Evolutionary conservation across 2,797 vertebrate genomes (phyloP).

Genomic region (Microctenopoma stevenorrisi): DNA sequence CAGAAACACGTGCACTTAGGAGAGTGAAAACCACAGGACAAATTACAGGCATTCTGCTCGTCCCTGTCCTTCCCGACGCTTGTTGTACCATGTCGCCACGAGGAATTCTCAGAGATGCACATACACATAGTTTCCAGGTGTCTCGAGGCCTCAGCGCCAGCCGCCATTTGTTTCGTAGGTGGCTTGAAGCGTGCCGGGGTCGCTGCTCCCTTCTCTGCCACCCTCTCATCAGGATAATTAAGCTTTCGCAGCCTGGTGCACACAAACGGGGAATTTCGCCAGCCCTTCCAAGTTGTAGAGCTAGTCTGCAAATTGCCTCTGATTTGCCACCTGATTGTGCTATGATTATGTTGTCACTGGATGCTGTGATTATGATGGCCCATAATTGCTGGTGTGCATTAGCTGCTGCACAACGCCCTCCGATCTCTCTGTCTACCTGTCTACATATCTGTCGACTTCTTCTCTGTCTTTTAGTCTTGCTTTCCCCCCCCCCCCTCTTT

Average conservation of each 20-base stretch:
- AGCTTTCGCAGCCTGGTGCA: constrained; percentile 76
- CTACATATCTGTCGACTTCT: constrained; percentile 62
- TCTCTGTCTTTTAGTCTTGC: constrained; percentile 38
- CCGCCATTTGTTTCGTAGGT: constrained; percentile 57
- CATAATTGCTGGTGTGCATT: constrained; percentile 82
- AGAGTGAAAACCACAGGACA: constrained; percentile 45
- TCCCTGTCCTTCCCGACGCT: constrained; percentile 65
- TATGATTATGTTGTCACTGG: constrained; percentile 85
- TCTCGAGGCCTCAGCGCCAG: constrained; percentile 27
- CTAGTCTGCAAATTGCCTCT: constrained; percentile 83
- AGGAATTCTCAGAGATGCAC: constrained; percentile 30
- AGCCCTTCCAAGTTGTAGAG: constrained; percentile 75
- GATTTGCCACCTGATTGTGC: constrained; percentile 83
- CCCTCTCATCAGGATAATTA: constrained; percentile 83
- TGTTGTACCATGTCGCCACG: constrained; percentile 34
- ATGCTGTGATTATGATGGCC: constrained; percentile 84
- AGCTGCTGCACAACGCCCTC: constrained; percentile 69
- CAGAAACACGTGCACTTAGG: constrained; percentile 12
- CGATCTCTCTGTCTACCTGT: constrained; percentile 66
- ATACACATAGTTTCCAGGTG: constrained; percentile 55
- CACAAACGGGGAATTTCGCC: constrained; percentile 71
- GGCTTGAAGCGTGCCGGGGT: constrained; percentile 48
- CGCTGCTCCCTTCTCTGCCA: constrained; percentile 65
- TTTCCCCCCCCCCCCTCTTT: background rate
- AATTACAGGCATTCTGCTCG: constrained; percentile 58